Percentiles rank a stretch among this genome's conserved stretches.
Conservation (phyloP, 2,113 vertebrate genomes). For the Oryzias woworae region DNA sequence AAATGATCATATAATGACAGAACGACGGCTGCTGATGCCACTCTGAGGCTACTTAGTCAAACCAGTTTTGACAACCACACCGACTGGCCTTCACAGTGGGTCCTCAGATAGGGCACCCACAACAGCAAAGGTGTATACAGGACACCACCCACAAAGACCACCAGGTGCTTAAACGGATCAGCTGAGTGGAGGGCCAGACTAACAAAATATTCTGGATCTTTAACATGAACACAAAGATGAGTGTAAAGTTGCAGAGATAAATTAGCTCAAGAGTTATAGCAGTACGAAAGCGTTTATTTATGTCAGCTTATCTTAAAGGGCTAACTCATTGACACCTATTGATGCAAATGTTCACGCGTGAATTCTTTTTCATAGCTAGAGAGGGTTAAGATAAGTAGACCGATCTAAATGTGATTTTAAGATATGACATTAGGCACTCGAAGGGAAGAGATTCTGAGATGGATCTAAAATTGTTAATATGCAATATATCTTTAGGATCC, state of each 20-base stretch:
- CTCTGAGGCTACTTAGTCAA: slow-evolving; percentile 77
- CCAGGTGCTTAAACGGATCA: slow-evolving; percentile 57
- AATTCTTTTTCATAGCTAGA: no score
- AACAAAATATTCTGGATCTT: slow-evolving; percentile 56
- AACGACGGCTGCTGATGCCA: slow-evolving; percentile 75
- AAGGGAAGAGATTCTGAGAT: no score
- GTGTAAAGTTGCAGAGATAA: slow-evolving; percentile 67
- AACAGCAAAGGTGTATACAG: slow-evolving; percentile 67
- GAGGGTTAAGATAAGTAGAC: no score
- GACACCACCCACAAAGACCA: slow-evolving; percentile 64
- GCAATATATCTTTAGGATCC: no score
- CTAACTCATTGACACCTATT: no score
- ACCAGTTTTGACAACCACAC: slow-evolving; percentile 90
- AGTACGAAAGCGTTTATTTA: no score
- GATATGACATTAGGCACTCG: no score
- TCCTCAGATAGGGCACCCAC: slow-evolving; percentile 62
- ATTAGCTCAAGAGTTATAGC: no score
- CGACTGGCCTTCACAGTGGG: slow-evolving; percentile 78
- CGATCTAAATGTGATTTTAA: no score
- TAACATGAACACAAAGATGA: slow-evolving; percentile 75
- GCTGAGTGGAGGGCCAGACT: slow-evolving; percentile 18
- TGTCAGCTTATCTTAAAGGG: no score
- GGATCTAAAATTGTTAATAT: no score
- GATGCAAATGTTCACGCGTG: no score
- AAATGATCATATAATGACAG: slow-evolving; percentile 29